A percentile compares a stretch with the other conserved stretches of the same genome.
Conservation (phyloP, 1,140 invertebrate genomes). For the Ips typographus region DNA sequence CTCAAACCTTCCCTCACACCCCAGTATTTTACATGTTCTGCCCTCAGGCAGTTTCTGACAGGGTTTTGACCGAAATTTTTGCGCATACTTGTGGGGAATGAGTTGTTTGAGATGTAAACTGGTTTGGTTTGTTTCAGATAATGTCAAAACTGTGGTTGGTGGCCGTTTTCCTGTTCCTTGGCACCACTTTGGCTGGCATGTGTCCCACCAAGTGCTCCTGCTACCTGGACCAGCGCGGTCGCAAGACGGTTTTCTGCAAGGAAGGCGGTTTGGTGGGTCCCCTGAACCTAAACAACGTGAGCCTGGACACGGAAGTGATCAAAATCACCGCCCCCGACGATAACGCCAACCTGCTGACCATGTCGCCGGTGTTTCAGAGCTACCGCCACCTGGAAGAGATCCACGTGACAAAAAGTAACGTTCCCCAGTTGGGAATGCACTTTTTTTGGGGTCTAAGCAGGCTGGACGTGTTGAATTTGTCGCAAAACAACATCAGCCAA, state of each 20-base stretch:
- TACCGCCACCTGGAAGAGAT: slow-evolving; percentile 72
- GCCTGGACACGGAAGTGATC: slow-evolving; percentile 64
- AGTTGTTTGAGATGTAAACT: neutral
- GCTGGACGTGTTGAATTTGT: slow-evolving; percentile 69
- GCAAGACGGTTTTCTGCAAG: slow-evolving; percentile 53
- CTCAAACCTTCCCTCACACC: neutral
- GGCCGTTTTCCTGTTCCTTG: neutral
- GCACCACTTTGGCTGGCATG: slow-evolving; percentile 52
- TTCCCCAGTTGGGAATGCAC: slow-evolving; percentile 75
- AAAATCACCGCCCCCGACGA: slow-evolving; percentile 67
- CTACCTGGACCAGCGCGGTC: slow-evolving; percentile 43
- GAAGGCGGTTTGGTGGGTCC: slow-evolving; percentile 61
- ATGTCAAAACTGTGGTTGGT: slow-evolving; percentile 38
- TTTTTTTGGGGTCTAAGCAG: slow-evolving; percentile 75
- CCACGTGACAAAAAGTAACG: slow-evolving; percentile 71
- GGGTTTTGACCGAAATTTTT: neutral
- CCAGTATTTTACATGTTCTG: neutral
- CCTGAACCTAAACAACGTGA: slow-evolving; percentile 63
- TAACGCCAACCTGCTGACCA: slow-evolving; percentile 66
- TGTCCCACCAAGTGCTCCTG: slow-evolving; percentile 49
- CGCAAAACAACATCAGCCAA: slow-evolving; percentile 74
- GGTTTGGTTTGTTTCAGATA: slow-evolving; percentile 49
- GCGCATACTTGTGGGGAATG: neutral
- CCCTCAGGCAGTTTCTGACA: neutral
- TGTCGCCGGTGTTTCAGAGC: slow-evolving; percentile 70